Evolutionary conservation across 2,888 invertebrate species (phyloP).

Genomic region (Julus scanicus): DNA sequence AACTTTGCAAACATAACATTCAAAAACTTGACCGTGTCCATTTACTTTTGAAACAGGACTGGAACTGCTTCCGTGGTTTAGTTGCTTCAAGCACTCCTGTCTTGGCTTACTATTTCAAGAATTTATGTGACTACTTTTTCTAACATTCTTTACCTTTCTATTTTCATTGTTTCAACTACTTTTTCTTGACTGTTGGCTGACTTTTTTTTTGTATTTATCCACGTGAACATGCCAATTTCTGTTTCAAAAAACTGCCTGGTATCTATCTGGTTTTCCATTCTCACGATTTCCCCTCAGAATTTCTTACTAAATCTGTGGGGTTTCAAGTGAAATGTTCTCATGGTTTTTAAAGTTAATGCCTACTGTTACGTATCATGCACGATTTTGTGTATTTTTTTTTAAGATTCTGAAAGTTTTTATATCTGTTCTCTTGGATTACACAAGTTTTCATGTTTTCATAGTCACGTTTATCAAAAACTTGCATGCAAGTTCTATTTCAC

Average conservation of each 20-base stretch:
- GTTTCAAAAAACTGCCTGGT: not conserved
- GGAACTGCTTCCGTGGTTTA: not conserved
- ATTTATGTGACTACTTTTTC: not conserved
- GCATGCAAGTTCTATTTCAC: too few species aligned
- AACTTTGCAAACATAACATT: not conserved
- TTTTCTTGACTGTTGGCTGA: not conserved
- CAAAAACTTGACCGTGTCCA: conserved; percentile 36
- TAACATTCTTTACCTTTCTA: not conserved
- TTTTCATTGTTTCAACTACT: not conserved
- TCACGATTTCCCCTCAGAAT: not conserved
- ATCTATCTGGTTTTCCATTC: not conserved
- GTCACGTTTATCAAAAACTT: too few species aligned
- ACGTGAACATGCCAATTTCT: not conserved
- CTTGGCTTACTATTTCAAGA: not conserved
- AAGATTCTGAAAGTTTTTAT: too few species aligned
- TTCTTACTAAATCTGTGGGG: not conserved
- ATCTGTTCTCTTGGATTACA: too few species aligned
- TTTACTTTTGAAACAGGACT: not conserved
- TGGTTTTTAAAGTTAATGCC: too few species aligned
- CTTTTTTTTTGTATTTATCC: not conserved
- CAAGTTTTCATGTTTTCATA: too few species aligned
- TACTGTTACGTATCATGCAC: not conserved
- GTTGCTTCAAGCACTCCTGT: not conserved
- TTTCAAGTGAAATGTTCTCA: not conserved
- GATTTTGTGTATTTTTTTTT: not conserved